Percentiles rank a stretch among this genome's conserved stretches.
Evolutionary conservation across 2,113 vertebrate species (phyloP).

Genomic region (Xenopus tropicalis): DNA sequence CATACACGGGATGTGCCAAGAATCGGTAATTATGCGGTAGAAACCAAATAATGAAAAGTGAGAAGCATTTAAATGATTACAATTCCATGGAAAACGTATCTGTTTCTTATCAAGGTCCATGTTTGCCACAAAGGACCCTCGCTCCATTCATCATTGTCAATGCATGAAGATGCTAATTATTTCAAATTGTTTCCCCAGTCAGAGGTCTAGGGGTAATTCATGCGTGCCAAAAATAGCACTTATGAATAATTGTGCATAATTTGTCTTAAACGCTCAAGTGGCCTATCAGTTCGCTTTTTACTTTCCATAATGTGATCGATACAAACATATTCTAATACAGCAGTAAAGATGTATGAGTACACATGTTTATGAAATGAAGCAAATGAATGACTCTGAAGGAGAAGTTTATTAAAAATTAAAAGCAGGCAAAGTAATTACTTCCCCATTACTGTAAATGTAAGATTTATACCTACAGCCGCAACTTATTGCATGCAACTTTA

Average conservation of each 20-base stretch:
- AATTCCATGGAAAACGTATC: constrained; percentile 55
- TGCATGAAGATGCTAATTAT: constrained; percentile 79
- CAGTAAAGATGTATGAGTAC: too few species aligned
- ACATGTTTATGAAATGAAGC: too few species aligned
- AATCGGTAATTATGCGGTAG: not conserved
- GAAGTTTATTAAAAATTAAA: too few species aligned
- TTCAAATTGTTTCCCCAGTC: constrained; percentile 90
- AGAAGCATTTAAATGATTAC: constrained; percentile 8
- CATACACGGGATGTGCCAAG: not conserved
- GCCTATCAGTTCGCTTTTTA: constrained; percentile 67
- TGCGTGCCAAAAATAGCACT: constrained; percentile 86
- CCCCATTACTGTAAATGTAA: too few species aligned
- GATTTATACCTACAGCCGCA: too few species aligned
- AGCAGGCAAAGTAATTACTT: too few species aligned
- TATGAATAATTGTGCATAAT: constrained; percentile 95
- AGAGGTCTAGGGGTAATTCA: constrained; percentile 85
- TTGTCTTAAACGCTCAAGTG: constrained; percentile 85
- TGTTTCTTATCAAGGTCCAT: constrained; percentile 70
- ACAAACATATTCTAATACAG: too few species aligned
- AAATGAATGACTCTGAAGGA: too few species aligned
- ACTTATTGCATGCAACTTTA: too few species aligned
- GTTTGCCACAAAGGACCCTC: constrained; percentile 67
- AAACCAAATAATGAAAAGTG: constrained; percentile 8
- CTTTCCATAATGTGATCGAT: constrained; percentile 58
- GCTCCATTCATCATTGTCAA: constrained; percentile 86